These are phyloP conservation scores for Amblyopsis rosae DNA, from an alignment of 2,113 vertebrate genomes.

Conservation along the genomic window DNA sequence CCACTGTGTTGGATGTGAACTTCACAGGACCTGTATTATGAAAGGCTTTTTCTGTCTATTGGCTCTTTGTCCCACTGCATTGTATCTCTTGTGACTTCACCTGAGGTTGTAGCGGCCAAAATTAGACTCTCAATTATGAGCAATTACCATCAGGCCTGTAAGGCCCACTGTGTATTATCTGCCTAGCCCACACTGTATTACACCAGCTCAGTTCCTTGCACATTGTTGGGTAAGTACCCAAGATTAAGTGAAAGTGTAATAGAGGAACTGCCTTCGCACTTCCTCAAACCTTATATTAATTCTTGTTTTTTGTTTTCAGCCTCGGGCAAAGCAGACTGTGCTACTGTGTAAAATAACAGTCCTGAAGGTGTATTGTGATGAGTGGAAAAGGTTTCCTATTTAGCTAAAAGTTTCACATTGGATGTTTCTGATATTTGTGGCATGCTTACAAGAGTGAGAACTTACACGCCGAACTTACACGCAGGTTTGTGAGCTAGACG, in stretches of 20 bases:
- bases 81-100: conserved; percentile 74
- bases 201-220: conserved; percentile 24
- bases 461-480: too few relatives aligned
- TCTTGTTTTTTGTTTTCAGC: conserved; percentile 24
- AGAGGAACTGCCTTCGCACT: conserved; percentile 40
- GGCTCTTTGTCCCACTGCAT: conserved; percentile 70
- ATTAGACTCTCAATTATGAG: conserved; percentile 79
- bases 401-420: too few relatives aligned
- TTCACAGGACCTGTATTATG: conserved; percentile 40
- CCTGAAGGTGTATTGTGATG: too few relatives aligned
- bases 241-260: conserved; percentile 49
- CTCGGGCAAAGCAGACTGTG: conserved; percentile 1
- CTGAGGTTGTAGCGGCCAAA: conserved; percentile 76
- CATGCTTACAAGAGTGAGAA: too few relatives aligned
- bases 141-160: conserved; percentile 74
- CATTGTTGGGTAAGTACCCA: conserved; percentile 43
- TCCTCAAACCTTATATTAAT: conserved; percentile 46
- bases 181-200: conserved; percentile 49
- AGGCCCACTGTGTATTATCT: conserved; percentile 67
- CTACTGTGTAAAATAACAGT: conserved; percentile 7
- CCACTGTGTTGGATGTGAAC: conserved; percentile 32
- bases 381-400: too few relatives aligned
- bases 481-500: too few relatives aligned
- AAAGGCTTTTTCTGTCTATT: conserved; percentile 57
- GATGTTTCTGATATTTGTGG: too few relatives aligned